These are phyloP conservation scores for Stylophora pistillata DNA, from an alignment of 64 coral and sea anemone genomes.

Conservation along the genomic window DNA sequence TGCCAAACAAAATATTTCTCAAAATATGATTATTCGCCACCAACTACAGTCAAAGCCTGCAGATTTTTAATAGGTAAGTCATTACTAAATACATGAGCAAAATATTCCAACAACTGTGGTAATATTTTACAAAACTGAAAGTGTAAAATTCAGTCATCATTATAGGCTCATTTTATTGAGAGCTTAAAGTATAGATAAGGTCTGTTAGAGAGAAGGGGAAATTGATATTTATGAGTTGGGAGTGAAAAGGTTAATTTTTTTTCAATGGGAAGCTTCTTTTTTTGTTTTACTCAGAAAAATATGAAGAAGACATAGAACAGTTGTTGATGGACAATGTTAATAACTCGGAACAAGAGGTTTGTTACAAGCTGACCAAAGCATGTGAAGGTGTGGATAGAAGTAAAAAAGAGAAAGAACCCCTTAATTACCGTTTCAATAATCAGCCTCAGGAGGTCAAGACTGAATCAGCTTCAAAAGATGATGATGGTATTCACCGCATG, in stretches of 20 bases:
- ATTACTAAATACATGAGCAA: not conserved
- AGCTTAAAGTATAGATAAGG: too few species aligned
- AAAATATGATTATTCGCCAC: conserved; percentile 90
- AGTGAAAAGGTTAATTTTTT: not conserved
- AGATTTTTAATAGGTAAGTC: conserved; percentile 87
- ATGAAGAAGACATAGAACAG: conserved; percentile 94
- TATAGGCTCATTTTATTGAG: not conserved
- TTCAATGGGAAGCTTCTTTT: not conserved
- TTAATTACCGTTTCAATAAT: conserved; percentile 82
- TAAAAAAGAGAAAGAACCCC: conserved; percentile 86
- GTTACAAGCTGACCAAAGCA: conserved; percentile 87
- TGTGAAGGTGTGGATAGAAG: conserved; percentile 93
- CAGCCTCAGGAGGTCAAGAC: conserved; percentile 72
- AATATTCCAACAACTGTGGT: too few species aligned
- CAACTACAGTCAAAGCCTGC: conserved; percentile 84
- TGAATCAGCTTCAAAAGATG: not conserved
- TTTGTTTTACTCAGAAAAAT: conserved; percentile 71
- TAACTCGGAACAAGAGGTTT: conserved; percentile 81
- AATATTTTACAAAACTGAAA: too few species aligned
- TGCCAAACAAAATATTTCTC: conserved; percentile 79
- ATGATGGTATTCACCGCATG: conserved; percentile 71
- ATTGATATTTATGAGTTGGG: too few species aligned
- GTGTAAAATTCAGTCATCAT: too few species aligned
- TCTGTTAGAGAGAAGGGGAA: too few species aligned
- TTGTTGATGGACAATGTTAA: conserved; percentile 45